Percentiles rank a stretch among this genome's conserved stretches.
These are phyloP conservation scores for Microcebus griseorufus DNA, from an alignment of 2,113 vertebrate species.

Conservation along the genomic window DNA sequence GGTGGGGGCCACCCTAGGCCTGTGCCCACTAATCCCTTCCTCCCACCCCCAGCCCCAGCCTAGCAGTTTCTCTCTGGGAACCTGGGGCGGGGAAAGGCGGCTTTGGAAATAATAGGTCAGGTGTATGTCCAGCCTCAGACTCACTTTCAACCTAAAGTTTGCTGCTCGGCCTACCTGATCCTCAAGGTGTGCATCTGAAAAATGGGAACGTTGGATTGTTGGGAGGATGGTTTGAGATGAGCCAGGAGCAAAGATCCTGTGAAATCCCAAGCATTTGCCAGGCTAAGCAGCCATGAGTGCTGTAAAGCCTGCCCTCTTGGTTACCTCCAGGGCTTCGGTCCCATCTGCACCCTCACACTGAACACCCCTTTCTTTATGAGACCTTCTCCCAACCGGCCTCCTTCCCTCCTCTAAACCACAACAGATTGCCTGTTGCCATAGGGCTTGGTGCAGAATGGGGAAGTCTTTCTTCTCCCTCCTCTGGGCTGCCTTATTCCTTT, in stretches of 20 bases:
- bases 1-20: background rate
- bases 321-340: background rate
- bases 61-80: background rate
- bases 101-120: background rate
- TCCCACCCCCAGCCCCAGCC: no score
- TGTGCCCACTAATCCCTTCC: background rate
- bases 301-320: background rate
- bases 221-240: background rate
- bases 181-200: background rate
- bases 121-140: background rate
- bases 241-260: background rate
- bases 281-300: background rate
- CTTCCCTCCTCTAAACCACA: background rate
- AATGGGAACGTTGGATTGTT: background rate
- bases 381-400: background rate
- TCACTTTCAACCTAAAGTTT: background rate
- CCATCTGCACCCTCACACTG: background rate
- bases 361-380: background rate
- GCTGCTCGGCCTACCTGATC: background rate
- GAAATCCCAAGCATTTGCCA: background rate
- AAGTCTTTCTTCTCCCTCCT: background rate
- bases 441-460: background rate
- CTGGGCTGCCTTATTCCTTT: background rate
- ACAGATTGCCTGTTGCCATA: background rate
- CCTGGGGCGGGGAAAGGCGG: no score